Conservation (phyloP, 2,888 invertebrate genomes). For the Steromphala cineraria region DNA sequence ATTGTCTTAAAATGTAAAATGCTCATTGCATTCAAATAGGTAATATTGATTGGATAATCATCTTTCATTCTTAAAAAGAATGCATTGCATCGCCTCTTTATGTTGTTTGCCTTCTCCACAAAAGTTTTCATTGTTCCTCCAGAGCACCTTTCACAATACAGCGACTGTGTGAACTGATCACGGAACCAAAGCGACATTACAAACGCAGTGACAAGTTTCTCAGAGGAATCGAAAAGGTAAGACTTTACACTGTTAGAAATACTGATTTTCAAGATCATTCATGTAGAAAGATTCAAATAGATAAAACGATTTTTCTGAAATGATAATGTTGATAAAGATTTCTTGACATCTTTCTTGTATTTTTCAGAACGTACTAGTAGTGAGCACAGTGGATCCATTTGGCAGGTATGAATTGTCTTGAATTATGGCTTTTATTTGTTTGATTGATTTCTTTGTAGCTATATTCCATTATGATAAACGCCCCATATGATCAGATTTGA, state of each 20-base stretch:
- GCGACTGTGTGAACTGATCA: slow-evolving; percentile 93
- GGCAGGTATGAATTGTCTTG: slow-evolving; percentile 64
- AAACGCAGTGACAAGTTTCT: slow-evolving; percentile 96
- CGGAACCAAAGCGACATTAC: slow-evolving; percentile 94
- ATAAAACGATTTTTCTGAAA: no score
- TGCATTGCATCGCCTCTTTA: no score
- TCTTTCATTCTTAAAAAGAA: no score
- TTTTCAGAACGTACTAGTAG: slow-evolving; percentile 73
- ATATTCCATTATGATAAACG: no score
- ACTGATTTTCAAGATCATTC: neutral
- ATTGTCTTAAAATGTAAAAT: no score
- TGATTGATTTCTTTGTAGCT: no score
- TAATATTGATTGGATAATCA: no score
- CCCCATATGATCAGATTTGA: no score
- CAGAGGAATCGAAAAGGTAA: slow-evolving; percentile 92
- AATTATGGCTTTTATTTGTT: no score
- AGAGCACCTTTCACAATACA: slow-evolving; percentile 97
- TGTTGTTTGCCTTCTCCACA: neutral
- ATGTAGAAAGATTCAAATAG: no score
- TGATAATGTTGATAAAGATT: neutral
- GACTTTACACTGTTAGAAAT: neutral
- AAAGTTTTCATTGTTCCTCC: slow-evolving; percentile 34
- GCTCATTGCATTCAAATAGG: no score
- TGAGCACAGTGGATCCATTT: slow-evolving; percentile 73
- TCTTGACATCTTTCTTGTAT: neutral